phyloP scores from a whole-genome alignment of 2,797 vertebrate genomes.

The Oophaga sylvatica region DNA sequence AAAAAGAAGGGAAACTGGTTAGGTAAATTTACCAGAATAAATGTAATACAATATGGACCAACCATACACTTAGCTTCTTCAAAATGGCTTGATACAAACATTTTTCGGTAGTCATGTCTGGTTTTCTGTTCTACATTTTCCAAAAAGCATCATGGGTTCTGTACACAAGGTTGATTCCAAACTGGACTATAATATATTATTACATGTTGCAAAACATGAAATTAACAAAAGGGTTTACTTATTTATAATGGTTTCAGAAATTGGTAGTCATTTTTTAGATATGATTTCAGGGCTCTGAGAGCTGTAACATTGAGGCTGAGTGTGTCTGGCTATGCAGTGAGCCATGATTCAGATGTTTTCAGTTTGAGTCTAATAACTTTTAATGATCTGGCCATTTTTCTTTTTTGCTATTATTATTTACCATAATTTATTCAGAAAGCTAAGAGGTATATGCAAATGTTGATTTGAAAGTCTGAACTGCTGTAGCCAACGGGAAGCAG shows the following conservation, averaged over 20 bases:
- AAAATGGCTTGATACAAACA: too few species aligned
- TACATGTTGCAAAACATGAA: not conserved
- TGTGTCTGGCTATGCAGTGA: constrained; percentile 10
- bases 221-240: not conserved
- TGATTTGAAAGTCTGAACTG: not conserved
- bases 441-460: constrained; percentile 13
- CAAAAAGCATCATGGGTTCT: too few species aligned
- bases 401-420: constrained; percentile 9
- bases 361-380: constrained; percentile 11
- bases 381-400: constrained; percentile 9
- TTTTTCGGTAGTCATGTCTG: too few species aligned
- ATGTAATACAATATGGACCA: too few species aligned
- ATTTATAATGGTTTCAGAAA: not conserved
- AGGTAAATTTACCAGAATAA: too few species aligned
- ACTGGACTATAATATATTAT: too few species aligned
- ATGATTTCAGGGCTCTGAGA: not conserved
- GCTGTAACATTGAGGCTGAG: not conserved
- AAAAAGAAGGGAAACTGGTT: too few species aligned
- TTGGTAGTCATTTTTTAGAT: not conserved
- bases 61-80: too few species aligned
- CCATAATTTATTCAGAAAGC: constrained; percentile 16
- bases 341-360: not conserved
- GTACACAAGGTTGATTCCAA: too few species aligned
- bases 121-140: too few species aligned
- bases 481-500: constrained; percentile 5